A percentile compares a stretch with the other conserved stretches of the same genome.
Evolutionary conservation across 1,140 invertebrate genomes (phyloP).

Genomic region (Drosophila kanapiae): DNA sequence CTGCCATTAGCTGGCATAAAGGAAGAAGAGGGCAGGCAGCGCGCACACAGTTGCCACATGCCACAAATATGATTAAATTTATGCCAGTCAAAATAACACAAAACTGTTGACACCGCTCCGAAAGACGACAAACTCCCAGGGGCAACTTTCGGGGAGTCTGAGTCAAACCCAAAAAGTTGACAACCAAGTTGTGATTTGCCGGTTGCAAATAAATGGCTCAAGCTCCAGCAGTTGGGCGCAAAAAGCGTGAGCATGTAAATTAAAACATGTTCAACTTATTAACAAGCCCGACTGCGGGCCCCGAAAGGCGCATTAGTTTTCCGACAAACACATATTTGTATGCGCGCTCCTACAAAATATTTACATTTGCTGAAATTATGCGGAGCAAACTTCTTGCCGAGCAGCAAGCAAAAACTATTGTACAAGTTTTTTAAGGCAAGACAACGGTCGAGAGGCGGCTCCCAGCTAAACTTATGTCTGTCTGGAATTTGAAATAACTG

Average conservation of each 20-base stretch:
- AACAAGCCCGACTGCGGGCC: conserved; percentile 60
- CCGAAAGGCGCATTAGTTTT: conserved; percentile 76
- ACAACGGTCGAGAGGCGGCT: background rate
- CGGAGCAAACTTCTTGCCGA: conserved; percentile 56
- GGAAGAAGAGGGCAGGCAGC: background rate
- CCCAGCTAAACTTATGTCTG: conserved; percentile 30
- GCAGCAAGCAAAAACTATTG: conserved; percentile 60
- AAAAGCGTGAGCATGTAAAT: conserved; percentile 62
- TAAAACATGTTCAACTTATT: conserved; percentile 82
- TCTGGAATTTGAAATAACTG: conserved; percentile 7
- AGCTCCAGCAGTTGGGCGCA: conserved; percentile 6
- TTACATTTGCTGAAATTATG: conserved; percentile 76
- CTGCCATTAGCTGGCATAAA: conserved; percentile 7
- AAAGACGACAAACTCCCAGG: conserved; percentile 47
- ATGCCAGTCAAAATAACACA: conserved; percentile 64
- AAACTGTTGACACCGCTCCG: conserved; percentile 45
- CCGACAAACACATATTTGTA: conserved; percentile 49
- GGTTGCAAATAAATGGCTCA: conserved; percentile 34
- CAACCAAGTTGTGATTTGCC: conserved; percentile 52
- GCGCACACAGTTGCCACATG: conserved; percentile 32
- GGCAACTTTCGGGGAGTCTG: conserved; percentile 17
- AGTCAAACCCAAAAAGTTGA: conserved; percentile 39
- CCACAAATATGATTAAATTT: conserved; percentile 70
- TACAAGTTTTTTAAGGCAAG: conserved; percentile 63
- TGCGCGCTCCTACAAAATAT: conserved; percentile 69